phyloP scores from a whole-genome alignment of 1,140 invertebrate genomes.

The Gonioctena quinquepunctata region DNA sequence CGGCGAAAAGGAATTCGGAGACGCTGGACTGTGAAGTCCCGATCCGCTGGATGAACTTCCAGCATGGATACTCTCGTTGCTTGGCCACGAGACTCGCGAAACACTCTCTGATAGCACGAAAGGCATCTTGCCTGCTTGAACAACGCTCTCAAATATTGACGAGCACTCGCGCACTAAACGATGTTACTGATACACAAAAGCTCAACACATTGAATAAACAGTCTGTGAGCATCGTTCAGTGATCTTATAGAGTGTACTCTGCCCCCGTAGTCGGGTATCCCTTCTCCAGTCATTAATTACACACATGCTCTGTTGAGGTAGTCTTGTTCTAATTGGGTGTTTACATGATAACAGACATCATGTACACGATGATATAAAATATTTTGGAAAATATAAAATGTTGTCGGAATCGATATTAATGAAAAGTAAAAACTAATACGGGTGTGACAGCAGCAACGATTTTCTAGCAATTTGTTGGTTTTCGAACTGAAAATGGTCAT shows the following conservation, averaged over 20 bases:
- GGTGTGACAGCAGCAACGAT: no score
- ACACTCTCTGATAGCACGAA: conserved; percentile 66
- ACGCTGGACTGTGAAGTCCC: conserved; percentile 60
- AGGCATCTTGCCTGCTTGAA: conserved; percentile 59
- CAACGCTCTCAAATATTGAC: not conserved
- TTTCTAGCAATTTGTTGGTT: no score
- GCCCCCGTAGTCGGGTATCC: conserved; percentile 20
- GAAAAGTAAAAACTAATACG: no score
- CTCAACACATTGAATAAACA: conserved; percentile 23
- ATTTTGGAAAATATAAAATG: not conserved
- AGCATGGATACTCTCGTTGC: conserved; percentile 52
- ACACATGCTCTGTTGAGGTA: conserved; percentile 36
- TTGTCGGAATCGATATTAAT: no score
- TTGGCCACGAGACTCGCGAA: conserved; percentile 57
- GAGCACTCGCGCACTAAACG: not conserved
- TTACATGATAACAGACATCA: not conserved
- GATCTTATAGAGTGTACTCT: conserved; percentile 43
- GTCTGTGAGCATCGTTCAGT: conserved; percentile 3
- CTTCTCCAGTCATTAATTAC: conserved; percentile 12
- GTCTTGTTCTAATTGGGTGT: conserved; percentile 22
- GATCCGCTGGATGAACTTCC: conserved; percentile 53
- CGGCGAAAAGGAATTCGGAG: conserved; percentile 62
- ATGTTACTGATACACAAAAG: conserved; percentile 8
- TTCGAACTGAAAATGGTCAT: no score
- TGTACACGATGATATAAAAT: not conserved